Conservation (phyloP, 1,140 invertebrate species). For the Drosophila orena region DNA sequence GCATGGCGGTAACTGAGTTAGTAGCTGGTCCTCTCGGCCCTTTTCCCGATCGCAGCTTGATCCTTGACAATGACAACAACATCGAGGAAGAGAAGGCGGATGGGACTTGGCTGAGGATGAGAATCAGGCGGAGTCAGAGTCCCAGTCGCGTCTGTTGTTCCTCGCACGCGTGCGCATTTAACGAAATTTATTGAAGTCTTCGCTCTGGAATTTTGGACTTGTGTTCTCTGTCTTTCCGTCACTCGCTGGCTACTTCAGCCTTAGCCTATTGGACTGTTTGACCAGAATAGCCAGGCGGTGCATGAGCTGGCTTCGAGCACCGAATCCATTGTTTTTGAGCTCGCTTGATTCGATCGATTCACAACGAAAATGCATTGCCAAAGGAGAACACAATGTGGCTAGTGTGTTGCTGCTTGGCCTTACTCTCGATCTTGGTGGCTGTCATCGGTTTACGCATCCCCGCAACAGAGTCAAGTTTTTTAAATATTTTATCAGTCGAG, state of each 20-base stretch:
- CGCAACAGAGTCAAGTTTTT: slow-evolving; percentile 47
- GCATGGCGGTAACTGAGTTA: slow-evolving; percentile 77
- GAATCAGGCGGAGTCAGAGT: slow-evolving; percentile 21
- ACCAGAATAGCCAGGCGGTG: slow-evolving; percentile 11
- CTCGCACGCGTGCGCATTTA: slow-evolving; percentile 83
- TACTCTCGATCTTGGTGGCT: slow-evolving; percentile 12
- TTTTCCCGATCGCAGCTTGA: slow-evolving; percentile 24
- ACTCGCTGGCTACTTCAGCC: slow-evolving; percentile 45
- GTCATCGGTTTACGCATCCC: slow-evolving; percentile 44
- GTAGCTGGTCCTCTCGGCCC: slow-evolving; percentile 54
- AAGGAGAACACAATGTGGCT: slow-evolving; percentile 28
- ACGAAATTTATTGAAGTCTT: slow-evolving; percentile 81
- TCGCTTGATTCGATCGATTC: slow-evolving; percentile 75
- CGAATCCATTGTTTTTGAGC: slow-evolving; percentile 63
- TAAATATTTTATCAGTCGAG: slow-evolving; percentile 78
- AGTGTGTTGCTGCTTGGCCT: slow-evolving; percentile 18
- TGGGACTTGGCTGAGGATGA: slow-evolving; percentile 1
- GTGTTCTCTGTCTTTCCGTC: slow-evolving; percentile 81
- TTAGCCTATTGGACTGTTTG: slow-evolving; percentile 19
- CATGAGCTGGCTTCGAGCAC: slow-evolving; percentile 29
- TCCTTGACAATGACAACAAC: slow-evolving; percentile 39
- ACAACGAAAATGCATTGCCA: slow-evolving; percentile 64
- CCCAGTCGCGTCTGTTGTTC: slow-evolving; percentile 31
- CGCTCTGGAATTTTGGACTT: slow-evolving; percentile 80
- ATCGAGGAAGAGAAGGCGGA: slow-evolving; percentile 16